Percentiles rank a stretch among this genome's conserved stretches.
Conservation (phyloP, 2,113 vertebrate species). For the Hipposideros armiger region DNA sequence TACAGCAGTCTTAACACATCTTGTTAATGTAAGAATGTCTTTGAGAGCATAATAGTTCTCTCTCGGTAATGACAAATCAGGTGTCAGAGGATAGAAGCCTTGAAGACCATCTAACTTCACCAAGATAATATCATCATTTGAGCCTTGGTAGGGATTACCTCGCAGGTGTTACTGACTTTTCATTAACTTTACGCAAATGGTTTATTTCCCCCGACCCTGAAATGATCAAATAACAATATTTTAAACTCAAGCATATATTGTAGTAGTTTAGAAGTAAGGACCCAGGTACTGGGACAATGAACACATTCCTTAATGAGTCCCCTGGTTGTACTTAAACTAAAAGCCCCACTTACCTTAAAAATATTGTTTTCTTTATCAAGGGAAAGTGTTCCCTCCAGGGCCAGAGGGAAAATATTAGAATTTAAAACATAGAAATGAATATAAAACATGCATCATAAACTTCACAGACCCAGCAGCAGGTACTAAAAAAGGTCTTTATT, state of each 20-base stretch:
- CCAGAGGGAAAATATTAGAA: conserved; percentile 84
- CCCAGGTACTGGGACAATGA: conserved; percentile 47
- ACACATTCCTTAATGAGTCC: conserved; percentile 62
- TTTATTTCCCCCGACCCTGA: neutral
- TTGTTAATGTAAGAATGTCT: neutral
- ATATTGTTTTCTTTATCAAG: conserved; percentile 87
- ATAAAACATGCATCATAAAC: conserved; percentile 84
- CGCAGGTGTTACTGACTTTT: neutral
- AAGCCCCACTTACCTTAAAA: conserved; percentile 85
- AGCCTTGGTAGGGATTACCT: neutral
- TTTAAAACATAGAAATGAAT: conserved; percentile 83
- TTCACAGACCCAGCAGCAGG: conserved; percentile 76
- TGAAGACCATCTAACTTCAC: neutral
- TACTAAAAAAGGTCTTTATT: conserved; percentile 83
- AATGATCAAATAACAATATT: conserved; percentile 61
- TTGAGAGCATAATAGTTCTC: conserved; percentile 4
- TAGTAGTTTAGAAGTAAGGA: conserved; percentile 48
- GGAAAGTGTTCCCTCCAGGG: conserved; percentile 84
- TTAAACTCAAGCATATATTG: conserved; percentile 1
- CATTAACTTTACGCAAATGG: conserved; percentile 14
- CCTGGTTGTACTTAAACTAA: conserved; percentile 83
- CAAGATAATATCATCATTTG: neutral
- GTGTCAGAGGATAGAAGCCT: neutral
- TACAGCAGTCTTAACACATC: neutral
- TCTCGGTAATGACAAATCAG: neutral